These are phyloP conservation scores for Pantherophis guttatus DNA, from an alignment of 2,113 vertebrate genomes.

Conservation along the genomic window DNA sequence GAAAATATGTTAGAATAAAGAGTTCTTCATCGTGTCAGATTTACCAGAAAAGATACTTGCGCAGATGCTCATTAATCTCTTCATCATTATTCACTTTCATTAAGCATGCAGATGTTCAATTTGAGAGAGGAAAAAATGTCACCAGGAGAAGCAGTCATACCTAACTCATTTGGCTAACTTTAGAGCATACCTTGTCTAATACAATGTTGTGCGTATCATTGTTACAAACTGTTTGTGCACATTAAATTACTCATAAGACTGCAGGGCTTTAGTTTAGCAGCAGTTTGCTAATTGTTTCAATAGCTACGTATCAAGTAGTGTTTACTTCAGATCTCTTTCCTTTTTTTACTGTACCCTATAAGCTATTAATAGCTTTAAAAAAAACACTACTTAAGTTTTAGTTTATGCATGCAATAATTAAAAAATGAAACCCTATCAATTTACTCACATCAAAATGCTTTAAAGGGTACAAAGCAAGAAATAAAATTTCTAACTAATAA, in stretches of 20 bases:
- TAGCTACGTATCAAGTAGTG: neutral
- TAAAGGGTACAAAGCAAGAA: neutral
- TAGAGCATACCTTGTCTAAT: neutral
- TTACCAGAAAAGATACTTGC: constrained; percentile 18
- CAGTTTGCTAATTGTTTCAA: constrained; percentile 27
- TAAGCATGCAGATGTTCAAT: neutral
- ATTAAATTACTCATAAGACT: neutral
- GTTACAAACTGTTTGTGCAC: neutral
- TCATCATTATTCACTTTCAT: constrained; percentile 8
- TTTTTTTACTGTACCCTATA: neutral
- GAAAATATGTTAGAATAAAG: neutral
- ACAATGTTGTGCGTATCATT: neutral
- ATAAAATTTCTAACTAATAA: neutral
- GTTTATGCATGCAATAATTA: fast-evolving
- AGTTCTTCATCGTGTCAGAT: neutral
- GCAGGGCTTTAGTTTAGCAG: fast-evolving
- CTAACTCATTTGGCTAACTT: constrained; percentile 9
- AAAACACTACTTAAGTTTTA: neutral
- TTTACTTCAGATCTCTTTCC: neutral
- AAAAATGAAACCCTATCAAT: neutral
- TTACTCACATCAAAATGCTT: neutral
- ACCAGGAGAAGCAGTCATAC: neutral
- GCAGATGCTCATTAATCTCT: neutral
- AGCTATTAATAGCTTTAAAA: constrained; percentile 13
- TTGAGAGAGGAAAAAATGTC: neutral